Evolutionary conservation across 2,888 invertebrate genomes (phyloP), one percentile per base, ranked within the genome.

Genomic region (Ectobius pallidus): DNA sequence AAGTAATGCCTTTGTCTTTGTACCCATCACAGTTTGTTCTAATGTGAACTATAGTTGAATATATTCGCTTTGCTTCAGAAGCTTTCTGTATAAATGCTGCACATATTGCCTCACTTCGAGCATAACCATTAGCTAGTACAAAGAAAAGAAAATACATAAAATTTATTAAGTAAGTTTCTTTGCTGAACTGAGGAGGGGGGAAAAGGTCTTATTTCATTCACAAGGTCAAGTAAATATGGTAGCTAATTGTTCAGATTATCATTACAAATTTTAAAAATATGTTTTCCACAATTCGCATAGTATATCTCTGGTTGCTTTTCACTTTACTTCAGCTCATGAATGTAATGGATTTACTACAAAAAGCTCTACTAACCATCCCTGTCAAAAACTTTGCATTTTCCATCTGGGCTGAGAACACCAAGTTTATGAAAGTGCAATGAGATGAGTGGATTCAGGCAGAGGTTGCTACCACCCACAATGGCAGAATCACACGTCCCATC

Each of bases 371-470:
- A 20, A 88, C 87, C 75, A 30, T 88, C 87, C 76, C 90, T 90
- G 83, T 99, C 98, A 81, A 99, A 98, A 55, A 94, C 91, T 80
- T 95, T 94, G 83, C 97, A 97, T 65, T 88, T 87, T 0, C 98
- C 97, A 76, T 96, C 93, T 0, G 88, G 84, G 2, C 96, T 92
- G 4, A 98, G 82, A 79, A 94, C 92, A 77, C 88, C 88, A 32
- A 91, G 83, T 70, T 87, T 86, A 73, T 86, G 83, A 84, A 98
- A 98, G 84, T 97, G 96, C 61, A 96, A 84, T 0, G 97, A 93
- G 0, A 94, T 92, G 76, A 91, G 92, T 25, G 97, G 96, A 84
- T 95, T 94, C 1, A 97, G 85, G 78, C 93, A 92, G 30, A 98
- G 83, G 81, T 94, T 95, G 22, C 92, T 87, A 0, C 96, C 97